These are phyloP conservation scores for Canis aureus DNA, from an alignment of 2,113 vertebrate genomes.

Conservation along the genomic window DNA sequence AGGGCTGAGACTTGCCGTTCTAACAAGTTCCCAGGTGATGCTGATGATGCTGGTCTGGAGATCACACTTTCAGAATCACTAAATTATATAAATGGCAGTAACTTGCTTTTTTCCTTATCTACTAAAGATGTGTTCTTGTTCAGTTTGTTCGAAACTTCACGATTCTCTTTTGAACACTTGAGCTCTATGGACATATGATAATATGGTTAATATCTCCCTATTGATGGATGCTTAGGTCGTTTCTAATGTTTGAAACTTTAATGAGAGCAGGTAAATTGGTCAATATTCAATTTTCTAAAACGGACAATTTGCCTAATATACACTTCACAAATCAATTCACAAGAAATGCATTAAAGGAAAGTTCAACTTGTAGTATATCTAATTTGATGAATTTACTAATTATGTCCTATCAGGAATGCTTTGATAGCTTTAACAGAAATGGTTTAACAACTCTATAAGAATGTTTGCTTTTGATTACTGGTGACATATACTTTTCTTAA, in stretches of 20 bases:
- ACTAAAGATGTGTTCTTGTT: neutral
- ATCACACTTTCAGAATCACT: constrained; percentile 49
- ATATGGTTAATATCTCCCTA: neutral
- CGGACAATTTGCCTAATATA: constrained; percentile 33
- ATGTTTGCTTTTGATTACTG: constrained; percentile 5
- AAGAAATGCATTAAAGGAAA: neutral
- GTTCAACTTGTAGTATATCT: constrained; percentile 47
- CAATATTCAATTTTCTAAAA: constrained; percentile 55
- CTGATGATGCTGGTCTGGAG: neutral
- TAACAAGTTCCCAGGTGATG: neutral
- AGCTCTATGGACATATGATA: neutral
- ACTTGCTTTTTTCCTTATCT: neutral
- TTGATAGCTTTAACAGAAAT: constrained; percentile 56
- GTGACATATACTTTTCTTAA: constrained; percentile 40
- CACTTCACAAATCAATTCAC: constrained; percentile 38
- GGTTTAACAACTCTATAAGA: neutral
- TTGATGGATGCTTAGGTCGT: neutral
- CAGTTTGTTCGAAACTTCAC: neutral
- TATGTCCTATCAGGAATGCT: neutral
- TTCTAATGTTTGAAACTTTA: constrained; percentile 19
- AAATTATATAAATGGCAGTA: constrained; percentile 3
- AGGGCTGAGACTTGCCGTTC: neutral
- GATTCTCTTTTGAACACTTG: neutral
- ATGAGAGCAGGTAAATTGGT: constrained; percentile 8
- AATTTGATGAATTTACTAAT: constrained; percentile 53